Evolutionary conservation across 2,888 invertebrate species (phyloP).

Genomic region (Drosophila mimetica): DNA sequence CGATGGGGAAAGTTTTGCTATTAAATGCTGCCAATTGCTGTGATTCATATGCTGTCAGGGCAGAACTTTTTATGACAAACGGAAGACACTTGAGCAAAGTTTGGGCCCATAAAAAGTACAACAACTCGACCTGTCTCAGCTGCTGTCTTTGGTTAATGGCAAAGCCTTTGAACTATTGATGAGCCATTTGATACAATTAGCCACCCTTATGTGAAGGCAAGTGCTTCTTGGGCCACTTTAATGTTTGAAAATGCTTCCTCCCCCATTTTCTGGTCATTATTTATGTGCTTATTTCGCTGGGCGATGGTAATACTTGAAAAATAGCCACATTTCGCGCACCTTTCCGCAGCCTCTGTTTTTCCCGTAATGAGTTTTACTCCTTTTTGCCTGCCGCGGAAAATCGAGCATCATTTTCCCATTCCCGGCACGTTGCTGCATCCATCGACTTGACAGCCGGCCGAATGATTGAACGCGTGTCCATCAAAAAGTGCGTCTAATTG

Average conservation of each 20-base stretch:
- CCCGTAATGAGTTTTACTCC: constrained; percentile 69
- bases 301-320: constrained; percentile 72
- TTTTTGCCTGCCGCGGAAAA: constrained; percentile 42
- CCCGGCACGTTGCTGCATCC: constrained; percentile 68
- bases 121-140: constrained; percentile 61
- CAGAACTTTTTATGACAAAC: constrained; percentile 71
- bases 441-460: constrained; percentile 74
- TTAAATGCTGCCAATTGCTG: constrained; percentile 73
- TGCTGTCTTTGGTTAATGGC: constrained; percentile 34
- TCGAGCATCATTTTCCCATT: constrained; percentile 52
- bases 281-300: constrained; percentile 60
- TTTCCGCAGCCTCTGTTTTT: constrained; percentile 2
- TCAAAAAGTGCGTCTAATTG: constrained; percentile 79
- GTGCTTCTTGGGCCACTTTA: constrained; percentile 15
- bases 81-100: constrained; percentile 75
- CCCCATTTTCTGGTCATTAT: constrained; percentile 49
- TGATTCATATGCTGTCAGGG: constrained; percentile 72
- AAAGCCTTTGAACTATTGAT: constrained; percentile 75
- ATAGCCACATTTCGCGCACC: constrained; percentile 68
- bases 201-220: constrained; percentile 37
- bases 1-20: constrained; percentile 75
- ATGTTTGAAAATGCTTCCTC: background rate
- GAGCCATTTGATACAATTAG: constrained; percentile 73
- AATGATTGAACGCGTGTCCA: constrained; percentile 81
- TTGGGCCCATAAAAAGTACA: constrained; percentile 59